phyloP scores from a whole-genome alignment of 2,888 invertebrate genomes.

The Pterobdella sp. region DNA sequence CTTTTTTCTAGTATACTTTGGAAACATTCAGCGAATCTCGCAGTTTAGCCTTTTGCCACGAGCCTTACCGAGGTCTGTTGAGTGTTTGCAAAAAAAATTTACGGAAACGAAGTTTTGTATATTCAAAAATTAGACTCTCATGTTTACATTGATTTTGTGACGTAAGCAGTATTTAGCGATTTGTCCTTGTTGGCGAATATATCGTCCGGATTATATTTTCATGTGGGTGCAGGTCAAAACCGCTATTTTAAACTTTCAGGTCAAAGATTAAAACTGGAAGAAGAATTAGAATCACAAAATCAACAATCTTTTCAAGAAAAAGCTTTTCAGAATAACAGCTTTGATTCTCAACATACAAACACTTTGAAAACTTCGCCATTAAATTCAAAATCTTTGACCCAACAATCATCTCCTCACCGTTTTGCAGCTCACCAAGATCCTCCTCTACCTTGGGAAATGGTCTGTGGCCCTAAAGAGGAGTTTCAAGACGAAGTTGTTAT shows the following conservation, averaged over 20 bases:
- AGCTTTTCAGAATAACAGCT: no score
- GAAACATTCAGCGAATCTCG: slow-evolving; percentile 38
- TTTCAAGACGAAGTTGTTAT: slow-evolving; percentile 36
- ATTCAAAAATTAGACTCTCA: not conserved
- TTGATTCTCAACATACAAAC: no score
- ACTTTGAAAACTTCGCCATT: no score
- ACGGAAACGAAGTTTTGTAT: not conserved
- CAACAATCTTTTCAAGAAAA: not conserved
- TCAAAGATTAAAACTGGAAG: not conserved
- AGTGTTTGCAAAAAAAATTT: not conserved
- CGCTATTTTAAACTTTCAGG: not conserved
- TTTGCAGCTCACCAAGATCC: slow-evolving; percentile 33
- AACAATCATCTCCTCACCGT: not conserved
- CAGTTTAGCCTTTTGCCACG: slow-evolving; percentile 45
- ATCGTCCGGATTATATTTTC: not conserved
- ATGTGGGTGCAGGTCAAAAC: not conserved
- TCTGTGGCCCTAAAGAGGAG: slow-evolving; percentile 33
- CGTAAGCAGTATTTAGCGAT: no score
- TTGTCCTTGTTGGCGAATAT: no score
- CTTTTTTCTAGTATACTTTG: slow-evolving; percentile 36
- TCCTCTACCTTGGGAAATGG: slow-evolving; percentile 37
- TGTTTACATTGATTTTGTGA: no score
- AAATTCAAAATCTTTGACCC: no score
- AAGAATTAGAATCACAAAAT: not conserved
- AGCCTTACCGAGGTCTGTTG: slow-evolving; percentile 37